These are phyloP conservation scores for Carcina quercana DNA, from an alignment of 2,888 invertebrate species.

Conservation along the genomic window DNA sequence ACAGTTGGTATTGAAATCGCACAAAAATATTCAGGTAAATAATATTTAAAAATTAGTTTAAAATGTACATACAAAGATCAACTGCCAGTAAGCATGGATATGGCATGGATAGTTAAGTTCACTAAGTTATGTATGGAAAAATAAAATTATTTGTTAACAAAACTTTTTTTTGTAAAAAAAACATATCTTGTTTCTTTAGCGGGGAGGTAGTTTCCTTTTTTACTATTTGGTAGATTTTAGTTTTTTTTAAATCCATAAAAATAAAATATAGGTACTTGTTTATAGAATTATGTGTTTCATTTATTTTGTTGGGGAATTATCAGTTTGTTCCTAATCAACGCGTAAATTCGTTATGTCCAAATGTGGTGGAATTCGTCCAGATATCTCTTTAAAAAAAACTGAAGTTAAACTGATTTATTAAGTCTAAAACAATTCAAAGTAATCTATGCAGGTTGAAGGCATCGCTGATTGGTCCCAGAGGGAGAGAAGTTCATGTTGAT, in stretches of 20 bases:
- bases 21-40: slow-evolving; percentile 3
- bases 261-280: slow-evolving; percentile 43
- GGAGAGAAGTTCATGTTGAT: too few species aligned
- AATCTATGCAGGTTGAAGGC: too few species aligned
- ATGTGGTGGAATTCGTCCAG: too few species aligned
- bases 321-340: too few species aligned
- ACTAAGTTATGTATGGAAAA: slow-evolving; percentile 8
- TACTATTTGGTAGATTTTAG: slow-evolving; percentile 58
- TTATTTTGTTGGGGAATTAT: too few species aligned
- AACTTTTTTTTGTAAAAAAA: slow-evolving; percentile 35
- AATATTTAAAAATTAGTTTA: slow-evolving; percentile 11
- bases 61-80: slow-evolving; percentile 24
- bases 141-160: slow-evolving; percentile 29
- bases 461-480: too few species aligned
- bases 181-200: slow-evolving; percentile 33
- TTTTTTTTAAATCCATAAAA: slow-evolving; percentile 64
- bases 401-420: too few species aligned
- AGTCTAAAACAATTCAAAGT: too few species aligned
- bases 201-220: slow-evolving; percentile 36
- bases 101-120: slow-evolving; percentile 5
- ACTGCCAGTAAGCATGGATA: slow-evolving; percentile 26
- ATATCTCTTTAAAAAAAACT: too few species aligned
- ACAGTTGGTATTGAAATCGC: not conserved
- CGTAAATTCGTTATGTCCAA: too few species aligned
- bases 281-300: slow-evolving; percentile 34